Conservation (phyloP, 2,113 vertebrate species). For the Stomatorhinus ivindoensis region DNA sequence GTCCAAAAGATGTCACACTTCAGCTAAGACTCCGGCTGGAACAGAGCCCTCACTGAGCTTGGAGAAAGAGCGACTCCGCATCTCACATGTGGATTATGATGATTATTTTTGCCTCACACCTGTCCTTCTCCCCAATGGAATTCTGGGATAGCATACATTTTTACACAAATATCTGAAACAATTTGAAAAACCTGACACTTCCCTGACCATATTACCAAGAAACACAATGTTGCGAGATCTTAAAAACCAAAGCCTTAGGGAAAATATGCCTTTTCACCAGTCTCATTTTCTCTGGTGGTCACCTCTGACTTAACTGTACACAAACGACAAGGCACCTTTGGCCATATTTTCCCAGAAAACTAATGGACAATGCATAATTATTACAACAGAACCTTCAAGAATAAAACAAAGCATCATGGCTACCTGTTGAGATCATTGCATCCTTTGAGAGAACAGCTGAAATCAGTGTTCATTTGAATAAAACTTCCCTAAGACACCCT, state of each 20-base stretch:
- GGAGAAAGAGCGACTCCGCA: neutral
- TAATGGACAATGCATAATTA: neutral
- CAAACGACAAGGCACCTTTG: neutral
- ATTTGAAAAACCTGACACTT: neutral
- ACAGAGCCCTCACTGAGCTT: neutral
- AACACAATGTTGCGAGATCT: neutral
- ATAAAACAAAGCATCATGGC: neutral
- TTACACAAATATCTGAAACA: neutral
- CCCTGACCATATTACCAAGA: neutral
- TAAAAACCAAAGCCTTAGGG: neutral
- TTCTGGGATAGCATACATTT: neutral
- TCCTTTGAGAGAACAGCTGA: conserved; percentile 18
- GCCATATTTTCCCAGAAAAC: neutral
- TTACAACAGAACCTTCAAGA: neutral
- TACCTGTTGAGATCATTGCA: neutral
- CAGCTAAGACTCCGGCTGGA: neutral
- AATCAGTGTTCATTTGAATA: neutral
- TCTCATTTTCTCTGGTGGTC: neutral
- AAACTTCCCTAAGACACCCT: neutral
- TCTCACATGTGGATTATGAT: neutral
- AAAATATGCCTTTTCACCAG: neutral
- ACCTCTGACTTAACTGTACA: neutral
- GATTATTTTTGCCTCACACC: neutral
- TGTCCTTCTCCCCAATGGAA: neutral
- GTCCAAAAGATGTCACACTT: neutral